Percentiles rank a stretch among this genome's conserved stretches.
These are phyloP conservation scores for Emydura subglobosa DNA, from an alignment of 2,113 vertebrate genomes.

Conservation along the genomic window DNA sequence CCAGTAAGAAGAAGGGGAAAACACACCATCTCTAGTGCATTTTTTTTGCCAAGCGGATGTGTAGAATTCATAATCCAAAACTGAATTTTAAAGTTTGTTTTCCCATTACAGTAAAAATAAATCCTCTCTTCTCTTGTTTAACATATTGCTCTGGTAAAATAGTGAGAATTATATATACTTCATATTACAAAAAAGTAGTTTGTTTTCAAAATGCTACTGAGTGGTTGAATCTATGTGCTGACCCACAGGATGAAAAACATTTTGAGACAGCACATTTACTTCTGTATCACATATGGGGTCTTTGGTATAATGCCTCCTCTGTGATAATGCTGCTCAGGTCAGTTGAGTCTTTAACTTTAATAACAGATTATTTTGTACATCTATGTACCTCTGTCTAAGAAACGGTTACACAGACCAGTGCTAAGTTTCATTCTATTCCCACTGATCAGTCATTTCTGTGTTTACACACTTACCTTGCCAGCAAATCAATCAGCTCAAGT, in stretches of 20 bases:
- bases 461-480: slow-evolving; percentile 86
- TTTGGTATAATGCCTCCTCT: neutral
- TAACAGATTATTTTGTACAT: neutral
- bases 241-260: neutral
- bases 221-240: neutral
- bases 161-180: neutral
- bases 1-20: neutral
- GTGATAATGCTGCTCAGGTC: neutral
- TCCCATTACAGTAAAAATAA: neutral
- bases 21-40: neutral
- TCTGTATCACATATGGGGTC: neutral
- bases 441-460: neutral
- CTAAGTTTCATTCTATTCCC: neutral
- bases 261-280: neutral
- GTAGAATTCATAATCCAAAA: neutral
- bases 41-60: neutral
- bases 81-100: neutral
- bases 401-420: neutral
- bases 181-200: neutral
- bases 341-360: neutral
- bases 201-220: neutral
- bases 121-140: neutral
- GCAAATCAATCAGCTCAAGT: slow-evolving; percentile 94
- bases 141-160: neutral
- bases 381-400: neutral